These are phyloP conservation scores for Caenorhabditis remanei DNA, from an alignment of 1,140 invertebrate species.

Conservation along the genomic window DNA sequence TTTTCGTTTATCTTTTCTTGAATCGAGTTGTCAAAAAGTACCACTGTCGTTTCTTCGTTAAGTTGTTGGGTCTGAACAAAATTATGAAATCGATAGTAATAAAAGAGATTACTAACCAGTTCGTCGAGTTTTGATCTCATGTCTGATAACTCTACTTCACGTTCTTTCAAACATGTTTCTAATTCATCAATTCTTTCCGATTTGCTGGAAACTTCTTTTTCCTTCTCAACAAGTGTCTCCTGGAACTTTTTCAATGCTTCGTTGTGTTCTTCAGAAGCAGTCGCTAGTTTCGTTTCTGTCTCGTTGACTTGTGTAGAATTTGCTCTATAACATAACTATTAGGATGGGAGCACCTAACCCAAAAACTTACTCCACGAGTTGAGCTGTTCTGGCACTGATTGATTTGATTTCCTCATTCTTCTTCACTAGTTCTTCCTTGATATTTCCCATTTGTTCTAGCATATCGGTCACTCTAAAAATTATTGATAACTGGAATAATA, in stretches of 20 bases:
- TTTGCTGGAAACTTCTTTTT: background rate
- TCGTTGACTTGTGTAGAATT: background rate
- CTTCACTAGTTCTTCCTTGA: constrained; percentile 65
- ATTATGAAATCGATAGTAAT: background rate
- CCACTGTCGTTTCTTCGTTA: constrained; percentile 57
- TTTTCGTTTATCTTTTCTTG: constrained; percentile 54
- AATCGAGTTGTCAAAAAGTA: constrained; percentile 54
- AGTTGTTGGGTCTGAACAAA: constrained; percentile 43
- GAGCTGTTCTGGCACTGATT: constrained; percentile 49
- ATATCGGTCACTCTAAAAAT: constrained; percentile 61
- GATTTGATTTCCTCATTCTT: constrained; percentile 66
- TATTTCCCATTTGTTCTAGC: constrained; percentile 60
- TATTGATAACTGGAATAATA: constrained; percentile 9
- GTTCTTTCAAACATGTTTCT: constrained; percentile 53
- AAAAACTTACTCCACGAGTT: background rate
- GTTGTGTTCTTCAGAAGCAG: constrained; percentile 24
- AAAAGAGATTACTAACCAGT: background rate
- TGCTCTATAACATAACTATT: background rate
- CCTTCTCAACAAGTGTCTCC: constrained; percentile 26
- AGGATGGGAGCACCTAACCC: background rate
- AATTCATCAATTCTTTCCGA: constrained; percentile 54
- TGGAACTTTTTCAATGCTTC: background rate
- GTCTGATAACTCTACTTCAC: constrained; percentile 32
- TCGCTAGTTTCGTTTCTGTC: background rate
- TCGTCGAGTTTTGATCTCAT: constrained; percentile 56